Evolutionary conservation across 1,140 invertebrate genomes (phyloP).

Genomic region (Pemphigus obesinymphae): DNA sequence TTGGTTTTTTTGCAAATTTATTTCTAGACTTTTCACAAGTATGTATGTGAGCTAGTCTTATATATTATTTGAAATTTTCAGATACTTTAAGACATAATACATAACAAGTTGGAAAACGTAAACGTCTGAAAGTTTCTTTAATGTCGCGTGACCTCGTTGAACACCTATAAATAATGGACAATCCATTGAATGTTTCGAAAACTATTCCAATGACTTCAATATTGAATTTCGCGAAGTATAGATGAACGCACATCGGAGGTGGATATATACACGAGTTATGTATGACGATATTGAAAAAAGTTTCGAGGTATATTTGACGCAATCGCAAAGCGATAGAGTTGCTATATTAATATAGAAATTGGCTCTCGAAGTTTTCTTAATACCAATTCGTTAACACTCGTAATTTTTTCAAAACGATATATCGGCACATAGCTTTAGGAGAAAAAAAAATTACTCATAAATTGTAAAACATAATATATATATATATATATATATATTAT

Average conservation of each 20-base stretch:
- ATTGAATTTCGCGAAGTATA: background rate
- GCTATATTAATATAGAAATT: background rate
- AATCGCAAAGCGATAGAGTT: background rate
- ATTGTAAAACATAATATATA: background rate
- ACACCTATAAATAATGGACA: conserved; percentile 6
- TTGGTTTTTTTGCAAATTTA: background rate
- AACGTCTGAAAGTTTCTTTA: background rate
- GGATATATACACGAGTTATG: conserved; percentile 1
- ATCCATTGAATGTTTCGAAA: background rate
- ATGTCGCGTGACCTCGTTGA: background rate
- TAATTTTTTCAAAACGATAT: background rate
- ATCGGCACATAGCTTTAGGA: background rate
- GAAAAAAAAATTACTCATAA: background rate
- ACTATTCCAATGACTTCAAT: conserved; percentile 20
- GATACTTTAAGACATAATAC: background rate
- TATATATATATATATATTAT: background rate
- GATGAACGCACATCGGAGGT: background rate
- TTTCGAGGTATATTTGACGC: conserved; percentile 1
- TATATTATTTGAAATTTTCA: background rate
- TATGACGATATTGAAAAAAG: conserved; percentile 10
- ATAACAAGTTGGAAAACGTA: background rate
- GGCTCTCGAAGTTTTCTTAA: background rate
- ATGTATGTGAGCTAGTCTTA: background rate
- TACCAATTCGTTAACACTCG: background rate
- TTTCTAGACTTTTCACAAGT: background rate